Evolutionary conservation across 2,888 invertebrate genomes (phyloP).

Genomic region (Tetragonula carbonaria): DNA sequence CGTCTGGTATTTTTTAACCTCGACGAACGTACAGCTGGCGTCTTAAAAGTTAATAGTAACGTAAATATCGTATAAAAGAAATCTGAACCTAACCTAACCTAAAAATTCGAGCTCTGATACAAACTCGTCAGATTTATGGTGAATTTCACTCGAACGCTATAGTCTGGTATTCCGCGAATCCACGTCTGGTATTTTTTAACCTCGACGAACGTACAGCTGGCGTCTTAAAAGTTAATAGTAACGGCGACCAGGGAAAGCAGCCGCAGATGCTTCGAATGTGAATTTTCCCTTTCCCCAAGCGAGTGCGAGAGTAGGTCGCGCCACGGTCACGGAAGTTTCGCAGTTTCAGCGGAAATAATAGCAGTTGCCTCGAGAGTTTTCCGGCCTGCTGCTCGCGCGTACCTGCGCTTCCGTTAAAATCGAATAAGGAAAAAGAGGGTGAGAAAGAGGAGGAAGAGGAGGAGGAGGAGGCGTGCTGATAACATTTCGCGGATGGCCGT

Average conservation of each 20-base stretch:
- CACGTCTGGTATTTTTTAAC: not conserved
- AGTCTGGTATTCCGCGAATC: constrained; percentile 24
- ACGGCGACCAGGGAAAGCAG: constrained; percentile 56
- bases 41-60: constrained; percentile 71
- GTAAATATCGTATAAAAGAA: no score
- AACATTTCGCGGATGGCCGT: constrained; percentile 20
- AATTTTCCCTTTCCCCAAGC: constrained; percentile 57
- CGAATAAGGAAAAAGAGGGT: constrained; percentile 37
- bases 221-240: constrained; percentile 70
- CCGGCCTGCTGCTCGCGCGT: constrained; percentile 25
- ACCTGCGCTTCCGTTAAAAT: constrained; percentile 19
- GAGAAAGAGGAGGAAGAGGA: constrained; percentile 19
- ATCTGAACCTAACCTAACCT: no score
- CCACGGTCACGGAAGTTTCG: constrained; percentile 44
- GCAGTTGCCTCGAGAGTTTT: constrained; percentile 56
- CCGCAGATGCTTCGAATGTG: constrained; percentile 69
- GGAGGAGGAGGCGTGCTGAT: not conserved
- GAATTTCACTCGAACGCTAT: not conserved
- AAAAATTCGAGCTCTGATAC: no score
- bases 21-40: constrained; percentile 42
- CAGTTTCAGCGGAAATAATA: constrained; percentile 65
- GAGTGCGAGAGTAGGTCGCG: constrained; percentile 3
- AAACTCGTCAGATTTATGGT: no score
- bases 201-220: constrained; percentile 40
- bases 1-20: not conserved